phyloP scores from a whole-genome alignment of 2,113 vertebrate genomes.

The Megalops atlanticus region DNA sequence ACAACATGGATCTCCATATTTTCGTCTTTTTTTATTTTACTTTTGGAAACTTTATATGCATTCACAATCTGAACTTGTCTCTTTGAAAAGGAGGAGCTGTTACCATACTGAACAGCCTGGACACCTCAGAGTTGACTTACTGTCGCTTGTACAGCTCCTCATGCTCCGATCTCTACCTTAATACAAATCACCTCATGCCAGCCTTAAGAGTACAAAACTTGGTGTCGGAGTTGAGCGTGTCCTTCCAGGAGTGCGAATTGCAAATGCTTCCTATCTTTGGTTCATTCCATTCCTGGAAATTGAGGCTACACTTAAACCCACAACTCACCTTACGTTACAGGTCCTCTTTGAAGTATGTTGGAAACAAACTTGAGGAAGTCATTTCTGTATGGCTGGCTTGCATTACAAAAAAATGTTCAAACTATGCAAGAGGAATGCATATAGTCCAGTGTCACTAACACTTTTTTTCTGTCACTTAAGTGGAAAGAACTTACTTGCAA shows the following conservation, averaged over 20 bases:
- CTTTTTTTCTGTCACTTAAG: constrained; percentile 53
- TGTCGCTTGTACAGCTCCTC: constrained; percentile 36
- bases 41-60: constrained; percentile 49
- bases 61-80: constrained; percentile 46
- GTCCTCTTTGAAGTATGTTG: constrained; percentile 42
- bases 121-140: constrained; percentile 27
- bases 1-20: constrained; percentile 38
- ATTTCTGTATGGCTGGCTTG: constrained; percentile 51
- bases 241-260: background rate
- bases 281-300: background rate
- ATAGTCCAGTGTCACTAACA: constrained; percentile 54
- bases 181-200: constrained; percentile 26
- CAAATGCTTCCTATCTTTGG: constrained; percentile 21
- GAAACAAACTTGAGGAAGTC: constrained; percentile 34
- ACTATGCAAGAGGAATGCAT: constrained; percentile 81
- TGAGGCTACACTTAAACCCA: background rate
- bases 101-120: constrained; percentile 34
- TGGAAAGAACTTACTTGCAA: constrained; percentile 63
- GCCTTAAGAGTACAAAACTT: constrained; percentile 16
- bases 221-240: background rate
- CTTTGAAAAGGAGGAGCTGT: constrained; percentile 40
- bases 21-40: constrained; percentile 15
- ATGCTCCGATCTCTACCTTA: constrained; percentile 35
- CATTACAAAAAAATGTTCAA: constrained; percentile 61
- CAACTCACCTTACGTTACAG: constrained; percentile 7